Evolutionary conservation across 2,797 vertebrate species (phyloP).

Genomic region (Cyprinodon diabolis): DNA sequence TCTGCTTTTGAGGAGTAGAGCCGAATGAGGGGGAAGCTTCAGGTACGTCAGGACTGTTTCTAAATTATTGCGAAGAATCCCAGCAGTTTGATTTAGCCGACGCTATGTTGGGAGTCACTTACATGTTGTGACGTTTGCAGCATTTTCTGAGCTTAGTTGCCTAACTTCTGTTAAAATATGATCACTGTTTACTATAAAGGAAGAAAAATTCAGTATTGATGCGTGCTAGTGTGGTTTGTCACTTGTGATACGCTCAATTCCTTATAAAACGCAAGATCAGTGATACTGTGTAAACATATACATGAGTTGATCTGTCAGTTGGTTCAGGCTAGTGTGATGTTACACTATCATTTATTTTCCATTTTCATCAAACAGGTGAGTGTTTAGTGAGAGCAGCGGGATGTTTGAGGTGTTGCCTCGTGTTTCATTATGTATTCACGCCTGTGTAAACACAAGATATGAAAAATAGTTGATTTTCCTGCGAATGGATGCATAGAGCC

Average conservation of each 20-base stretch:
- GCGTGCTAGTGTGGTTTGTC: neutral
- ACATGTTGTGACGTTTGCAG: neutral
- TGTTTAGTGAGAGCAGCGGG: neutral
- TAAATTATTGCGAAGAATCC: neutral
- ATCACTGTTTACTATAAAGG: neutral
- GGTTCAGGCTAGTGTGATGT: conserved; percentile 13
- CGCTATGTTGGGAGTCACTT: neutral
- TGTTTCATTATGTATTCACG: conserved; percentile 23
- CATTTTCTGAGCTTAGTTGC: neutral
- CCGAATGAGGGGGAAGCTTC: conserved; percentile 15
- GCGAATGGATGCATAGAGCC: neutral
- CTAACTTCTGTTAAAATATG: neutral
- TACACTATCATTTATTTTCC: conserved; percentile 17
- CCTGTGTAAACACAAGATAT: conserved; percentile 29
- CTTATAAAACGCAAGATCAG: neutral
- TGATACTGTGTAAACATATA: conserved; percentile 20
- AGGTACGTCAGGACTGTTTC: conserved; percentile 4
- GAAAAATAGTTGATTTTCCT: conserved; percentile 24
- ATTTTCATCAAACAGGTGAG: neutral
- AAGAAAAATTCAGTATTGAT: neutral
- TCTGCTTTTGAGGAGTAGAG: conserved; percentile 3
- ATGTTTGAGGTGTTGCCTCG: conserved; percentile 24
- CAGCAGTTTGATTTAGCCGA: neutral
- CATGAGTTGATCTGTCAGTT: neutral
- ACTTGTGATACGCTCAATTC: neutral